Conservation (phyloP, 2,113 vertebrate species). For the Perccottus glenii region DNA sequence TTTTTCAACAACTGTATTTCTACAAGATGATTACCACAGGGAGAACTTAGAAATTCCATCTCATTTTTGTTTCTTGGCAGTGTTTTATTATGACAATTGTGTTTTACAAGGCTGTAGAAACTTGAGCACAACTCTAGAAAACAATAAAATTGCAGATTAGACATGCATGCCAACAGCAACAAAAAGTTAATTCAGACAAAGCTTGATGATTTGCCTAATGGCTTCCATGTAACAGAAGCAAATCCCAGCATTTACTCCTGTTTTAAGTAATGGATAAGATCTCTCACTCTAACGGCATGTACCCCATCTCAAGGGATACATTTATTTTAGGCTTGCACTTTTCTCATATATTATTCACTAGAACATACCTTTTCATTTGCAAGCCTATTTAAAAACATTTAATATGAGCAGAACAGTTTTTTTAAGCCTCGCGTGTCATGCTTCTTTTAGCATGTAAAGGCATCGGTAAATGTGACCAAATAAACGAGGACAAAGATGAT, state of each 20-base stretch:
- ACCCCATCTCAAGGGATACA: background rate
- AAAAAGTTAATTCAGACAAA: constrained; percentile 18
- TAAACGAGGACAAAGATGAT: constrained; percentile 19
- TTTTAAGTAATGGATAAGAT: constrained; percentile 2
- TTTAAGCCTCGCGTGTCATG: constrained; percentile 9
- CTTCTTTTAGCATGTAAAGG: constrained; percentile 33
- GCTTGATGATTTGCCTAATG: constrained; percentile 20
- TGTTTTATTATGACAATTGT: too few species aligned
- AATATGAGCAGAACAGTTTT: constrained; percentile 8
- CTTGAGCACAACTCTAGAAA: constrained; percentile 6
- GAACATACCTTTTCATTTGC: background rate
- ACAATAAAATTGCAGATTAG: constrained; percentile 19
- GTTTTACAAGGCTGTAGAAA: background rate
- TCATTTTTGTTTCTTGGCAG: too few species aligned
- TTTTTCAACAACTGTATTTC: too few species aligned
- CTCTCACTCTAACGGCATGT: constrained; percentile 2
- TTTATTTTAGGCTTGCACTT: background rate
- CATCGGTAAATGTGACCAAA: constrained; percentile 15
- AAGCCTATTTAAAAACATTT: constrained; percentile 21
- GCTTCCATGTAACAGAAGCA: constrained; percentile 16
- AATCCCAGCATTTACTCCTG: constrained; percentile 23
- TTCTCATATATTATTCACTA: too few species aligned
- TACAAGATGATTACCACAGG: too few species aligned
- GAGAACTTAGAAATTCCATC: too few species aligned
- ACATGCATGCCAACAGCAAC: constrained; percentile 25